These are phyloP conservation scores for Anoplopoma fimbria DNA, from an alignment of 2,113 vertebrate species.

Conservation along the genomic window DNA sequence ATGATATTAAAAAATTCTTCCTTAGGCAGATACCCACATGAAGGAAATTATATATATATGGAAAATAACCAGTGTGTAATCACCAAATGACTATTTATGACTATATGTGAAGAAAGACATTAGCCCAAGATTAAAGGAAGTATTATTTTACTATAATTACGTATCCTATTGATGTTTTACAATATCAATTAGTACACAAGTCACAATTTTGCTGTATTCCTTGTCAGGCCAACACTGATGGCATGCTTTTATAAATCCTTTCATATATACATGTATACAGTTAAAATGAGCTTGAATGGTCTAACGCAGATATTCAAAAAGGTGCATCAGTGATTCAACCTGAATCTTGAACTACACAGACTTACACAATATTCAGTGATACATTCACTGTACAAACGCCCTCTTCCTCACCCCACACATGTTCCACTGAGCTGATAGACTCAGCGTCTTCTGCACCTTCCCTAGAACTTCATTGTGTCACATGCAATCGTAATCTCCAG, in stretches of 20 bases:
- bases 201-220: neutral
- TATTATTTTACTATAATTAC: neutral
- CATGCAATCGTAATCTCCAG: neutral
- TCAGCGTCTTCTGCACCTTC: neutral
- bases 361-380: neutral
- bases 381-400: neutral
- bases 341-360: neutral
- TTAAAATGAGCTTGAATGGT: neutral
- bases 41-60: slow-evolving; percentile 23
- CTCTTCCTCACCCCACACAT: neutral
- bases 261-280: neutral
- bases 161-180: neutral
- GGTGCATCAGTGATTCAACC: neutral
- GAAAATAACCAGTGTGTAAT: neutral
- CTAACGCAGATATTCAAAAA: neutral
- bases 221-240: neutral
- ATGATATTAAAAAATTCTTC: slow-evolving; percentile 1
- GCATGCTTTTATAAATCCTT: neutral
- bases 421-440: slow-evolving; percentile 3
- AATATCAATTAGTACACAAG: neutral
- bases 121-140: neutral
- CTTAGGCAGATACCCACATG: neutral
- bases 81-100: neutral
- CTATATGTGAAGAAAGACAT: neutral
- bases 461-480: slow-evolving; percentile 1